Conservation (phyloP, 1,140 invertebrate genomes). For the Bombus pyrosoma region DNA sequence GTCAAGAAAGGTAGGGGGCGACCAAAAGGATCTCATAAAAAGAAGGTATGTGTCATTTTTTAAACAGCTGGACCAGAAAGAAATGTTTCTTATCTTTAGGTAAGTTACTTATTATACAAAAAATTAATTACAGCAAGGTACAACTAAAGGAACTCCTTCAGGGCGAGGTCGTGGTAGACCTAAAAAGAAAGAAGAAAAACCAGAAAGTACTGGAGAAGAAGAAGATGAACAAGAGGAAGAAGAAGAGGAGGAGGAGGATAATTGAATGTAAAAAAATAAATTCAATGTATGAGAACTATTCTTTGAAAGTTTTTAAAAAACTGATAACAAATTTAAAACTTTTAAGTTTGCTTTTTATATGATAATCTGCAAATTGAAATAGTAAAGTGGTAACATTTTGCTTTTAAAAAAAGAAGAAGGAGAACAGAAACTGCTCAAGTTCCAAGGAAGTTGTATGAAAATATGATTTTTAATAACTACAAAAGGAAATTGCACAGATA, state of each 20-base stretch:
- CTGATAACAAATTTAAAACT: slow-evolving; percentile 35
- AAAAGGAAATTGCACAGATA: slow-evolving; percentile 30
- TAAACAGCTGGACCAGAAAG: not conserved
- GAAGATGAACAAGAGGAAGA: slow-evolving; percentile 82
- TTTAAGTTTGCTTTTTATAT: slow-evolving; percentile 54
- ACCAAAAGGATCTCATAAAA: slow-evolving; percentile 82
- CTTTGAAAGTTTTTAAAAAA: slow-evolving; percentile 61
- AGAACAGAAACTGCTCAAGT: slow-evolving; percentile 18
- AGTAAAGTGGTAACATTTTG: slow-evolving; percentile 24
- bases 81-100: not conserved
- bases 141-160: slow-evolving; percentile 72
- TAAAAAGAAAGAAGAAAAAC: slow-evolving; percentile 82
- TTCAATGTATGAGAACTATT: slow-evolving; percentile 54
- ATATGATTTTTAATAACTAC: slow-evolving; percentile 24
- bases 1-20: slow-evolving; percentile 81
- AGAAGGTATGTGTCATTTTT: slow-evolving; percentile 73
- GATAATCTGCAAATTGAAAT: slow-evolving; percentile 35
- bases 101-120: not conserved
- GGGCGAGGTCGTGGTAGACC: slow-evolving; percentile 80
- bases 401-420: slow-evolving; percentile 2
- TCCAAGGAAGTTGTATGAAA: slow-evolving; percentile 21
- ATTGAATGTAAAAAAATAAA: slow-evolving; percentile 67
- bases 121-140: slow-evolving; percentile 66
- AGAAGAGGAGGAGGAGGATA: slow-evolving; percentile 80
- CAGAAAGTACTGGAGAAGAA: slow-evolving; percentile 81